A percentile compares a stretch with the other conserved stretches of the same genome.
Evolutionary conservation across 2,888 invertebrate genomes (phyloP).

Genomic region (Fabriciana adippe): DNA sequence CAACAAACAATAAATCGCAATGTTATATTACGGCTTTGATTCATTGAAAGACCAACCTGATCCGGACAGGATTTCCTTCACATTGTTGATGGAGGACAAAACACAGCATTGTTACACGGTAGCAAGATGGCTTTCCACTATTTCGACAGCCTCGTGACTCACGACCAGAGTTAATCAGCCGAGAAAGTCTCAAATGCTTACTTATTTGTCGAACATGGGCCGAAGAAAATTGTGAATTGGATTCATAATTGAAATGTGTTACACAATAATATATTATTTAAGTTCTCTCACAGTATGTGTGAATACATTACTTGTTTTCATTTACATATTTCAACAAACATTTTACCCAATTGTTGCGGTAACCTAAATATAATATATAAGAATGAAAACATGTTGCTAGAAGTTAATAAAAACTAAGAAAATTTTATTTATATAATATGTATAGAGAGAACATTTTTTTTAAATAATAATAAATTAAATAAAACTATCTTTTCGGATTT

Average conservation of each 20-base stretch:
- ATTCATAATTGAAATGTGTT: slow-evolving; percentile 35
- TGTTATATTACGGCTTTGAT: slow-evolving; percentile 29
- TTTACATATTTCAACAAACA: neutral
- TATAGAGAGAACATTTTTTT: too few species aligned
- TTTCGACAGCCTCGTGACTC: slow-evolving; percentile 75
- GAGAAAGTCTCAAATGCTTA: slow-evolving; percentile 73
- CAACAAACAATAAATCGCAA: slow-evolving; percentile 26
- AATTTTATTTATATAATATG: too few species aligned
- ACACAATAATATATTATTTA: slow-evolving; percentile 12
- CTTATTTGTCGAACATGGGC: slow-evolving; percentile 69
- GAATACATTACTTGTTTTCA: neutral
- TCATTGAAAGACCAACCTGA: slow-evolving; percentile 40
- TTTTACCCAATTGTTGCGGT: neutral
- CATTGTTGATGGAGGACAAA: slow-evolving; percentile 40
- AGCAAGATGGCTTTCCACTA: slow-evolving; percentile 58
- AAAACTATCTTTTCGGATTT: too few species aligned
- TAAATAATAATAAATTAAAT: too few species aligned
- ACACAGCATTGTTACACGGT: slow-evolving; percentile 49
- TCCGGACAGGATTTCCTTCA: slow-evolving; percentile 40
- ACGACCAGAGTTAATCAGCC: slow-evolving; percentile 71
- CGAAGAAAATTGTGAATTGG: slow-evolving; percentile 33
- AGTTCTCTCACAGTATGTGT: too few species aligned
- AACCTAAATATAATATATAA: neutral
- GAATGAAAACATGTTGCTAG: too few species aligned
- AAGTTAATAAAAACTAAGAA: too few species aligned